Evolutionary conservation across 2,888 invertebrate genomes (phyloP), one percentile per base, ranked within the genome.

Genomic region (Torymus texanus): DNA sequence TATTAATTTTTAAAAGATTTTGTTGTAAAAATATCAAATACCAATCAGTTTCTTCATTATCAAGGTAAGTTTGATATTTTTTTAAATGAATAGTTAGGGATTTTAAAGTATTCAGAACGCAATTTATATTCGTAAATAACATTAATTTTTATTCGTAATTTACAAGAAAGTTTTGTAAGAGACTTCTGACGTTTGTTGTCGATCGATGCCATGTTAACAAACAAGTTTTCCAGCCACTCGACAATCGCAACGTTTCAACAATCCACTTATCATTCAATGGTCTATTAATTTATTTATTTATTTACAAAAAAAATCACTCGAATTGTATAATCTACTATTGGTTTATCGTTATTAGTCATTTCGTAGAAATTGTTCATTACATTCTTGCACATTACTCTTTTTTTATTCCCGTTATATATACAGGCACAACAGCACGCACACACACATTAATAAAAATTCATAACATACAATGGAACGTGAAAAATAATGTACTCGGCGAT

Each of bases 61-160:
- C 41, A 41, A 72, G 59, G 53, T 72, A 72, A 72, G 53, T 53
- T 62, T 21, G 41, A 50, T 10, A 50, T 51, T 58, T 51, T 50
- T 56, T 56, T 12, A 8, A 56, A 56, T 56, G 10, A 56, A 56
- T n/a, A 56, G 51, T 50, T 18, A 21, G 58, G 70, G 68, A 68
- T 70, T 68, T 41, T 50, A n/a, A 62, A 55, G 24, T n/a, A 70
- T 12, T 56, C 16, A 65, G 2, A 58, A 77, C 16, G 14, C 58
- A 59, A 71, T 50, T 53, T 14, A 56, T 58, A 14, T 68, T 53
- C 59, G 29, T 59, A 14, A 65, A 58, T 77, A 61, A 72, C 18
- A 75, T 75, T 59, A 21, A 65, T 63, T 65, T 72, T 62, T 75
- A 72, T 79, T 79, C 29, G 8, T 29, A 41, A 41, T 79, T 56